phyloP scores from a whole-genome alignment of 2,113 vertebrate genomes.

The Pterocles gutturalis region DNA sequence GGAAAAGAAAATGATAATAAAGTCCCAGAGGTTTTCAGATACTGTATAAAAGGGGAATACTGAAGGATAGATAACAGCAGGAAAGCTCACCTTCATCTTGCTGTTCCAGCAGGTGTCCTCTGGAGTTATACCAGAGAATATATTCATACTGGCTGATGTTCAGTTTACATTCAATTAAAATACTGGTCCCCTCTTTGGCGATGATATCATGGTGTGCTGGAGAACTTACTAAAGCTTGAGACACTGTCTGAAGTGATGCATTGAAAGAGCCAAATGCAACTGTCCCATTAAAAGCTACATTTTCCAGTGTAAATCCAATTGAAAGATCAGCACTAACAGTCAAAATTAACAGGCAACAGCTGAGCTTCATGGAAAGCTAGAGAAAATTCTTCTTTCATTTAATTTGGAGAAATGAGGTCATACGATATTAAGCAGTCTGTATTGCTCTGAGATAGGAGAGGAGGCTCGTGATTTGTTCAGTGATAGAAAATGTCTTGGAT shows the following conservation, averaged over 20 bases:
- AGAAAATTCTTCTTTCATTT: slow-evolving; percentile 55
- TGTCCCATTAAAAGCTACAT: slow-evolving; percentile 65
- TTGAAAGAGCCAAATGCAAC: slow-evolving; percentile 44
- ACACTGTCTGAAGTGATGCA: slow-evolving; percentile 47
- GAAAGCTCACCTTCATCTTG: slow-evolving; percentile 75
- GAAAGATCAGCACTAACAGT: slow-evolving; percentile 52
- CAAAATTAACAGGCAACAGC: slow-evolving; percentile 70
- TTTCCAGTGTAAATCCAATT: slow-evolving; percentile 64
- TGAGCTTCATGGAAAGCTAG: slow-evolving; percentile 78
- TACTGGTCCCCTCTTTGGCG: slow-evolving; percentile 86
- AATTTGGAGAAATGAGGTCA: slow-evolving; percentile 70
- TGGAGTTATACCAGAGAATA: slow-evolving; percentile 90
- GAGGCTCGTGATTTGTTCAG: slow-evolving; percentile 39
- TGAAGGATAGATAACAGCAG: neutral
- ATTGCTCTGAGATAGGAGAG: neutral
- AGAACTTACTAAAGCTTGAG: slow-evolving; percentile 45
- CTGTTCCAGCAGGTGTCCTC: slow-evolving; percentile 78
- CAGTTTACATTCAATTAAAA: slow-evolving; percentile 87
- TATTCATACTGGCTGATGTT: slow-evolving; percentile 70
- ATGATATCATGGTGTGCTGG: slow-evolving; percentile 76
- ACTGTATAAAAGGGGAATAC: neutral
- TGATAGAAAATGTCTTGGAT: slow-evolving; percentile 27
- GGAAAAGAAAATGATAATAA: neutral
- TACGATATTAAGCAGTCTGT: slow-evolving; percentile 54
- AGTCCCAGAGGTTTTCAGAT: neutral